Percentiles rank a stretch among this genome's conserved stretches.
These are phyloP conservation scores for Sphinx pinastri DNA, from an alignment of 2,888 invertebrate genomes.

Conservation along the genomic window DNA sequence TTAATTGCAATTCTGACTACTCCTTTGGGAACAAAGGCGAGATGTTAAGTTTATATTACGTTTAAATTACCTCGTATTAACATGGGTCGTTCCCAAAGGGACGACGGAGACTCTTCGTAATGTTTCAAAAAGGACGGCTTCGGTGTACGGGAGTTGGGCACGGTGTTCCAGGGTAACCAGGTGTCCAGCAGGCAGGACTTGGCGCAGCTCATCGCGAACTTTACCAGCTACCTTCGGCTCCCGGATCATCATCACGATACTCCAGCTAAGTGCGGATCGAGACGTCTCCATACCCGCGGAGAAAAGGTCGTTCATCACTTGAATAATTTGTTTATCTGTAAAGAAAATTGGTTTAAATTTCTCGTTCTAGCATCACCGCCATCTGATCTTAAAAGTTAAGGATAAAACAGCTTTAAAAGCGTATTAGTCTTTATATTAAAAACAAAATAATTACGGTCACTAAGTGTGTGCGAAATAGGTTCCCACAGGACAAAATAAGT, in stretches of 20 bases:
- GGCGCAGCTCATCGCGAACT: conserved; percentile 90
- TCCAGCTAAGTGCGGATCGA: conserved; percentile 92
- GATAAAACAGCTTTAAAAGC: no score
- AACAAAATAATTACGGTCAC: no score
- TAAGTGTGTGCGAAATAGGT: no score
- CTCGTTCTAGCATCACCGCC: conserved; percentile 10
- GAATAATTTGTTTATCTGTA: conserved; percentile 91
- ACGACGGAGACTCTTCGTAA: conserved; percentile 91
- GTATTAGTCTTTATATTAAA: no score
- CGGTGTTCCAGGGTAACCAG: conserved; percentile 90
- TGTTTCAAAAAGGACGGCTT: conserved; percentile 92
- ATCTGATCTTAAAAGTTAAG: no score
- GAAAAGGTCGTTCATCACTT: conserved; percentile 93
- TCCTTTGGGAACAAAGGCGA: no score
- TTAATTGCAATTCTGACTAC: no score
- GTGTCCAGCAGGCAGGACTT: conserved; percentile 88
- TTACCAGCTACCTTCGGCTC: conserved; percentile 88
- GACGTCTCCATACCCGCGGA: conserved; percentile 95
- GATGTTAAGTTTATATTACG: no score
- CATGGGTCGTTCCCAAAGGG: conserved; percentile 93
- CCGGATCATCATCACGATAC: conserved; percentile 91
- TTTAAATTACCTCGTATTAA: conserved; percentile 86
- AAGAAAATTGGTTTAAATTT: conserved; percentile 26
- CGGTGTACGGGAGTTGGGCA: conserved; percentile 88
- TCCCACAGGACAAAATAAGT: no score